These are phyloP conservation scores for Leucoptera coffeella DNA, from an alignment of 2,888 invertebrate genomes.

Conservation along the genomic window DNA sequence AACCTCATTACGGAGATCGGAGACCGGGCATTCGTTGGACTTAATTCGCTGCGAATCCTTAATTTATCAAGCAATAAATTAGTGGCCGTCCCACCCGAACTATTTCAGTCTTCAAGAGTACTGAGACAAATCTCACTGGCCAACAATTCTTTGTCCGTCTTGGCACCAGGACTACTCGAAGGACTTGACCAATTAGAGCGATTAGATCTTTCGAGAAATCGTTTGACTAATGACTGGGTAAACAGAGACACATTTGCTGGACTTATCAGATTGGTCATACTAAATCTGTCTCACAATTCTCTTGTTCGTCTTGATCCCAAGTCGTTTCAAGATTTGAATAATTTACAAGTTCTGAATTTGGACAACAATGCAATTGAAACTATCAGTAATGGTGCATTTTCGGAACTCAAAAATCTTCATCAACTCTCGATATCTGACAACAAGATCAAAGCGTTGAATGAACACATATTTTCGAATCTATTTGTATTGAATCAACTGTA, in stretches of 20 bases:
- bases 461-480: conserved; percentile 64
- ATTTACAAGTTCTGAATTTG: conserved; percentile 67
- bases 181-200: conserved; percentile 67
- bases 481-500: conserved; percentile 67
- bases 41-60: conserved; percentile 62
- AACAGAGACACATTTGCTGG: conserved; percentile 72
- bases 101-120: conserved; percentile 67
- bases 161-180: conserved; percentile 70
- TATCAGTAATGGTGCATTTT: conserved; percentile 68
- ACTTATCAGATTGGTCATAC: conserved; percentile 63
- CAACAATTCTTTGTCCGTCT: conserved; percentile 72
- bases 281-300: conserved; percentile 68
- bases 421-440: conserved; percentile 69
- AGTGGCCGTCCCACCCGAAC: conserved; percentile 70
- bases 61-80: conserved; percentile 78
- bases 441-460: conserved; percentile 59
- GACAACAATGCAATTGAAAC: conserved; percentile 66
- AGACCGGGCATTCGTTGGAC: conserved; percentile 67
- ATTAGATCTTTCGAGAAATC: conserved; percentile 68
- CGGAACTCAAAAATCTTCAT: conserved; percentile 68
- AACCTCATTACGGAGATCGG: conserved; percentile 71
- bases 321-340: conserved; percentile 68
- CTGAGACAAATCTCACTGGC: conserved; percentile 67
- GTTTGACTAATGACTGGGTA: conserved; percentile 69
- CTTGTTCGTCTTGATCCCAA: conserved; percentile 64